These are phyloP conservation scores for Smutsia gigantea DNA, from an alignment of 2,797 vertebrate genomes.

Conservation along the genomic window DNA sequence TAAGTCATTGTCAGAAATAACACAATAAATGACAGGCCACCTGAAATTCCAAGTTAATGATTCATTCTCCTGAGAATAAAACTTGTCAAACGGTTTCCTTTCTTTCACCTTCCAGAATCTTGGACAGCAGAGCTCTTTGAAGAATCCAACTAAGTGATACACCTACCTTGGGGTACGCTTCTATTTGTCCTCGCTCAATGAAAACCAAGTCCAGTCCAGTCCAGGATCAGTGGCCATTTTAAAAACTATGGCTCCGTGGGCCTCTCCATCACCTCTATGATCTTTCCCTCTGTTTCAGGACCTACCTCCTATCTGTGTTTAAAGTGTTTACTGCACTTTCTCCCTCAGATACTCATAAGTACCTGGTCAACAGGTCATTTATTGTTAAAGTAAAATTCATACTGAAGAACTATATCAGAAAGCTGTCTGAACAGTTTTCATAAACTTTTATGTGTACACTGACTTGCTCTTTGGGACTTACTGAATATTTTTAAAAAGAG, in stretches of 20 bases:
- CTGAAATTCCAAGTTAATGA: conserved; percentile 38
- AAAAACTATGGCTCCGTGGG: neutral
- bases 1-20: neutral
- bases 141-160: neutral
- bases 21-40: neutral
- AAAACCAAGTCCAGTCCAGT: neutral
- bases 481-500: neutral
- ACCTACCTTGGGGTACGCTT: neutral
- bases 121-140: neutral
- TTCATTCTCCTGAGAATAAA: conserved; percentile 6
- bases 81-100: neutral
- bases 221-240: neutral
- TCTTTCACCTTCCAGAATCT: conserved; percentile 1
- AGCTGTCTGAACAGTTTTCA: neutral
- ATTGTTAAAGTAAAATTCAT: neutral
- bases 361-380: neutral
- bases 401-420: neutral
- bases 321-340: neutral
- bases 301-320: neutral
- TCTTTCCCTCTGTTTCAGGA: neutral
- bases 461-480: neutral
- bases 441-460: neutral
- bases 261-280: neutral
- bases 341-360: neutral
- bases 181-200: neutral